Conservation (phyloP, 1,140 invertebrate species). For the Drosophila suzukii region DNA sequence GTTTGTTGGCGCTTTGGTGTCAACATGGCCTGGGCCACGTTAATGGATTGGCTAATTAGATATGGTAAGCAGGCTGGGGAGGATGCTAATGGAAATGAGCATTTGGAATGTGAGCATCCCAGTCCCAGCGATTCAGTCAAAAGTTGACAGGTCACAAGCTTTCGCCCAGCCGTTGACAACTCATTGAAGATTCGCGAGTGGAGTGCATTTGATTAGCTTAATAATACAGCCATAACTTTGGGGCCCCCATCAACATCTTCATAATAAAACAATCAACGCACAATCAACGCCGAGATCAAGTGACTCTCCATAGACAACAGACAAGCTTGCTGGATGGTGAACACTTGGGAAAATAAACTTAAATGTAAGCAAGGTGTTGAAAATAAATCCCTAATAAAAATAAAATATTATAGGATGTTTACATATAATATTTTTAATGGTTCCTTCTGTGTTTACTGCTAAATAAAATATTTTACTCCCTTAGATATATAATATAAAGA, state of each 20-base stretch:
- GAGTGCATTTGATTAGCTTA: constrained; percentile 72
- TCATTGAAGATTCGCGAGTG: constrained; percentile 61
- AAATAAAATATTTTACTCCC: background rate
- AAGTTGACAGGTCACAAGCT: constrained; percentile 32
- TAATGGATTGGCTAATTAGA: constrained; percentile 76
- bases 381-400: too few species aligned
- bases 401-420: too few species aligned
- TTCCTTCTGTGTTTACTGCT: too few species aligned
- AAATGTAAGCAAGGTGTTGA: too few species aligned
- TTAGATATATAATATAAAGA: too few species aligned
- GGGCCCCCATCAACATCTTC: constrained; percentile 72
- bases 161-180: constrained; percentile 56
- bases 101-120: constrained; percentile 7
- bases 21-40: constrained; percentile 65
- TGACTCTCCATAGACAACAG: constrained; percentile 75
- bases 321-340: constrained; percentile 1
- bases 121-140: background rate
- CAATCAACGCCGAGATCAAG: constrained; percentile 77
- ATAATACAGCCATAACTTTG: constrained; percentile 73
- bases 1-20: constrained; percentile 66
- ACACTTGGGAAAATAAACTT: background rate
- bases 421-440: too few species aligned
- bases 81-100: constrained; percentile 3
- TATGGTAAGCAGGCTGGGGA: constrained; percentile 10
- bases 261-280: constrained; percentile 83